These are phyloP conservation scores for Monochamus alternatus DNA, from an alignment of 2,888 invertebrate genomes.

Conservation along the genomic window DNA sequence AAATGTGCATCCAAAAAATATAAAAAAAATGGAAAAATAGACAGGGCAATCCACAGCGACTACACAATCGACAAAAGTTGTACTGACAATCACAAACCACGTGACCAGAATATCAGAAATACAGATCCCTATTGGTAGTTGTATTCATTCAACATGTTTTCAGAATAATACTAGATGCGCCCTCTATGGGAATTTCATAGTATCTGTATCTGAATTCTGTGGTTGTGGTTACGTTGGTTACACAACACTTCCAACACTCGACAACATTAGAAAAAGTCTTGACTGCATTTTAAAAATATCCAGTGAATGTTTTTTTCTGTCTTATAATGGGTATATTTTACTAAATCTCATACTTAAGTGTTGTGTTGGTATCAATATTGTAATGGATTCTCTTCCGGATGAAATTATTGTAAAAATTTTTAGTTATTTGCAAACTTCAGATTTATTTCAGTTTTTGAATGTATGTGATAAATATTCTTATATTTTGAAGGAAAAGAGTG, in stretches of 20 bases:
- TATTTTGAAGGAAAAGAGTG: conserved; percentile 13
- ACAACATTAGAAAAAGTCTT: too few species aligned
- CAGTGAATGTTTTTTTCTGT: neutral
- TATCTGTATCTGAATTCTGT: too few species aligned
- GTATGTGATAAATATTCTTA: neutral
- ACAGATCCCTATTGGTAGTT: neutral
- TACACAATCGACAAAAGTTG: conserved; percentile 47
- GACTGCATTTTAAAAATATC: neutral
- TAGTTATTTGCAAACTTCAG: conserved; percentile 15
- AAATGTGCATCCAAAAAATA: conserved; percentile 17
- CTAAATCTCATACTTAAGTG: too few species aligned
- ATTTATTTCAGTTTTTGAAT: conserved; percentile 16
- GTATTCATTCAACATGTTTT: neutral
- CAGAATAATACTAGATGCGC: neutral
- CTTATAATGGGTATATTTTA: neutral
- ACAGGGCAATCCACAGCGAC: conserved; percentile 63
- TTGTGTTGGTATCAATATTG: too few species aligned
- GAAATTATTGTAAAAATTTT: conserved; percentile 21
- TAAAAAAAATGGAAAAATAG: conserved; percentile 50
- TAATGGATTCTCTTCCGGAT: conserved; percentile 24
- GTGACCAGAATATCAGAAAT: conserved; percentile 12
- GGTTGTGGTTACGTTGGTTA: too few species aligned
- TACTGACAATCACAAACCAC: conserved; percentile 28
- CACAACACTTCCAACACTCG: too few species aligned
- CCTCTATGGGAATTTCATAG: too few species aligned